Evolutionary conservation across 1,140 invertebrate species (phyloP), one percentile per base, ranked within the genome.

Genomic region (Apocrypta bakeri): DNA sequence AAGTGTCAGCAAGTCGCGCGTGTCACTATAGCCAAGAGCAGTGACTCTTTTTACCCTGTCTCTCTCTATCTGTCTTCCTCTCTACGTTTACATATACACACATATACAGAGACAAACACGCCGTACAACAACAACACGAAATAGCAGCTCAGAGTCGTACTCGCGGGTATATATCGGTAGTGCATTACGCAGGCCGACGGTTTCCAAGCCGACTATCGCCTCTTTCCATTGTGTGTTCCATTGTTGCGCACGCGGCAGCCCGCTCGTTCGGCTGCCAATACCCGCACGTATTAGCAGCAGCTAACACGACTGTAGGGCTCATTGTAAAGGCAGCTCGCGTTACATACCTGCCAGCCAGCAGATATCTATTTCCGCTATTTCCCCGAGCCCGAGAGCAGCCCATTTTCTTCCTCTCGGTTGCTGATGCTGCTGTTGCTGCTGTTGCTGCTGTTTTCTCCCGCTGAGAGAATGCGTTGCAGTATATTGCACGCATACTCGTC

Each of bases 301-400:
- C 72, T 69, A 75, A 61, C 37, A 27, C 73, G 40, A 29, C 37
- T 29, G 31, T 9, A 17, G 0, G 37, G 31, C 81, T 66, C 29
- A 83, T 78, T 83, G 75, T 83, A 40, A 73, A 61, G 61, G 24
- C 64, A 42, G n/a, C 48, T 11, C 37, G n/a, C 73, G 68, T 24
- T 42, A n/a, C 73, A 80, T 76, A 82, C 75, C 61, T 72, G 81
- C 68, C 75, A 75, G 66, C 78, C 84, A 80, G 74, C 83, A 85
- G 85, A 85, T 88, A 87, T 87, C 84, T 87, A 83, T 86, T 88
- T 88, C 87, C 87, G 86, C 80, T 88, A 77, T 85, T 84, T 72
- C 77, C 83, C 83, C 83, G 72, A 48, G 74, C 29, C 48, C 40
- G 72, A 9, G 4, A 56, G 48, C 48, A 56, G 48, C 48, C 31